Percentiles rank a stretch among this genome's conserved stretches.
Conservation (phyloP, 2,113 vertebrate species). For the Callospermophilus lateralis region DNA sequence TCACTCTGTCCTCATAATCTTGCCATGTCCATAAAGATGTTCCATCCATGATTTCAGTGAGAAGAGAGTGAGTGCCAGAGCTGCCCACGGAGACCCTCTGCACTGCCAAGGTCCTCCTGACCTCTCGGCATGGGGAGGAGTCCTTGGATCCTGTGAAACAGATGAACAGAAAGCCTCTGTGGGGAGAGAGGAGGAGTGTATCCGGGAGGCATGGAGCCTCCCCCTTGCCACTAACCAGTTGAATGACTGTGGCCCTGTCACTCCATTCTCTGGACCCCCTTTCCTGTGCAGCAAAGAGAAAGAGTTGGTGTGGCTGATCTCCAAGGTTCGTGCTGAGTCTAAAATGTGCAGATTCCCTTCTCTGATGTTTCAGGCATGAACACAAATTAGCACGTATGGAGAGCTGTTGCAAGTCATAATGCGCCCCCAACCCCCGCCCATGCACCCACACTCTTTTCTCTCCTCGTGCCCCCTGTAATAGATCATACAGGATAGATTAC, state of each 20-base stretch:
- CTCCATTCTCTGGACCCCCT: background rate
- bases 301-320: background rate
- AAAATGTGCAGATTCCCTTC: background rate
- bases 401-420: slow-evolving; percentile 57
- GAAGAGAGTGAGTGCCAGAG: background rate
- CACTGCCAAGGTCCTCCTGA: background rate
- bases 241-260: background rate
- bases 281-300: slow-evolving; percentile 28
- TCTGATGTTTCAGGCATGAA: slow-evolving; percentile 48
- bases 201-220: background rate
- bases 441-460: background rate
- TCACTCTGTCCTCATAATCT: background rate
- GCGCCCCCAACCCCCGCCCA: background rate
- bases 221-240: background rate
- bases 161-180: background rate
- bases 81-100: background rate
- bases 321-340: background rate
- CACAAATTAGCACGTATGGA: slow-evolving; percentile 61
- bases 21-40: background rate
- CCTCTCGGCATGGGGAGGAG: background rate
- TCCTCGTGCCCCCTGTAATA: slow-evolving; percentile 74
- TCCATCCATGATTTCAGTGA: background rate
- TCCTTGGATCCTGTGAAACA: background rate
- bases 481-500: slow-evolving; percentile 87
- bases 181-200: background rate